phyloP scores from a whole-genome alignment of 1,140 invertebrate species.

The Ephestia elutella region DNA sequence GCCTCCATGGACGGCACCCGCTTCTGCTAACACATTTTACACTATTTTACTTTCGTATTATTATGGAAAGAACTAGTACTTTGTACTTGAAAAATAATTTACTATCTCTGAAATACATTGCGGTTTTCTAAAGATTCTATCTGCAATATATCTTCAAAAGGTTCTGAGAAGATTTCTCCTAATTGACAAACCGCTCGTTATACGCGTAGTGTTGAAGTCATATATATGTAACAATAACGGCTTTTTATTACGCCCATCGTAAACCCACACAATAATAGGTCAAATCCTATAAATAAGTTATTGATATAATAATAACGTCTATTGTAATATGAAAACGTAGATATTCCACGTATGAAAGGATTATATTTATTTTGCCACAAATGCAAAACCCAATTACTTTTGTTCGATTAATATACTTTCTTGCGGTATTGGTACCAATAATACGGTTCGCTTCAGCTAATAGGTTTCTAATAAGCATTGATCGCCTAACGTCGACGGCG shows the following conservation, averaged over 20 bases:
- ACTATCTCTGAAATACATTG: neutral
- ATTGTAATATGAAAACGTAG: too few species aligned
- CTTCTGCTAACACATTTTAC: neutral
- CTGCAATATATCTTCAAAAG: too few species aligned
- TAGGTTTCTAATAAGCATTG: constrained; percentile 41
- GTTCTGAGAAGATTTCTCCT: too few species aligned
- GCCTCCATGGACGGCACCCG: neutral
- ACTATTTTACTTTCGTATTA: neutral
- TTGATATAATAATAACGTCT: too few species aligned
- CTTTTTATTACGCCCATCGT: too few species aligned
- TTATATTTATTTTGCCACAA: neutral
- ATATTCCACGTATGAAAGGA: neutral
- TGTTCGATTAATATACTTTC: neutral
- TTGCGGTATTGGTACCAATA: constrained; percentile 5
- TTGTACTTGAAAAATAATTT: neutral
- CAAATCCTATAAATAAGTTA: too few species aligned
- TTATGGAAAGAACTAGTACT: neutral
- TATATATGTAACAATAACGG: too few species aligned
- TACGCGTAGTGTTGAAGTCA: too few species aligned
- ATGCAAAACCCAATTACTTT: neutral
- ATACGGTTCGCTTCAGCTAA: constrained; percentile 23
- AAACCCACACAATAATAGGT: too few species aligned
- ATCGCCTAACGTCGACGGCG: constrained; percentile 24
- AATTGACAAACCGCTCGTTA: too few species aligned
- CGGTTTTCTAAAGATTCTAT: too few species aligned